Evolutionary conservation across 2,113 vertebrate genomes (phyloP).

Genomic region (Potamarius usumacintae): DNA sequence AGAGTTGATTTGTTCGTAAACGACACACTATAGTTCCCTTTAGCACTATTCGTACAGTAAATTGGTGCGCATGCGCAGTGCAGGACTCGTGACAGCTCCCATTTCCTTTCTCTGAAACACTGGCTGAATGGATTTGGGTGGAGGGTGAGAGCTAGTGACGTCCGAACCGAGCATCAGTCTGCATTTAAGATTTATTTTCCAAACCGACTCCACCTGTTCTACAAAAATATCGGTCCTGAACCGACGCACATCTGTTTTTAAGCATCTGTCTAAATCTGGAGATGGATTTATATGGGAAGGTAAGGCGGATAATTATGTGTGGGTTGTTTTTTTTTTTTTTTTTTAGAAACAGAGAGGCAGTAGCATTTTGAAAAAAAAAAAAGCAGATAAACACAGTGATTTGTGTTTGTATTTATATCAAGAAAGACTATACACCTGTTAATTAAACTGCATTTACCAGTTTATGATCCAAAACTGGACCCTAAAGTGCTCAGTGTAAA

Average conservation of each 20-base stretch:
- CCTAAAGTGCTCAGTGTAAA: neutral
- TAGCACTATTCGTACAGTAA: neutral
- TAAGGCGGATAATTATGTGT: constrained; percentile 61
- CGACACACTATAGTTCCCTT: neutral
- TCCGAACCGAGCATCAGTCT: constrained; percentile 39
- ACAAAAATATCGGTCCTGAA: neutral
- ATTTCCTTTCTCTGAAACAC: neutral
- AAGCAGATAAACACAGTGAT: neutral
- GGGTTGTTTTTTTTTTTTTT: neutral
- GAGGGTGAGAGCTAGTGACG: constrained; percentile 45
- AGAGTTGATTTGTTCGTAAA: no score
- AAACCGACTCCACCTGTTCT: constrained; percentile 38
- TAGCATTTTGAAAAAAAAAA: neutral
- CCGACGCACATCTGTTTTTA: neutral
- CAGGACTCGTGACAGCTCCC: neutral
- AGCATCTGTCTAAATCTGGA: neutral
- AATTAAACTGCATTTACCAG: neutral
- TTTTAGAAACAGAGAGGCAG: constrained; percentile 9
- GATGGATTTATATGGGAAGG: constrained; percentile 88
- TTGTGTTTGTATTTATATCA: neutral
- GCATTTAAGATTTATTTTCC: constrained; percentile 38
- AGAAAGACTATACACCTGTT: neutral
- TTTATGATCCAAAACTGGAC: neutral
- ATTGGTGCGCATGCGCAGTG: constrained; percentile 14
- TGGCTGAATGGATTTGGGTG: constrained; percentile 44